These are phyloP conservation scores for Drepana arcuata DNA, from an alignment of 1,140 invertebrate genomes.

Conservation along the genomic window DNA sequence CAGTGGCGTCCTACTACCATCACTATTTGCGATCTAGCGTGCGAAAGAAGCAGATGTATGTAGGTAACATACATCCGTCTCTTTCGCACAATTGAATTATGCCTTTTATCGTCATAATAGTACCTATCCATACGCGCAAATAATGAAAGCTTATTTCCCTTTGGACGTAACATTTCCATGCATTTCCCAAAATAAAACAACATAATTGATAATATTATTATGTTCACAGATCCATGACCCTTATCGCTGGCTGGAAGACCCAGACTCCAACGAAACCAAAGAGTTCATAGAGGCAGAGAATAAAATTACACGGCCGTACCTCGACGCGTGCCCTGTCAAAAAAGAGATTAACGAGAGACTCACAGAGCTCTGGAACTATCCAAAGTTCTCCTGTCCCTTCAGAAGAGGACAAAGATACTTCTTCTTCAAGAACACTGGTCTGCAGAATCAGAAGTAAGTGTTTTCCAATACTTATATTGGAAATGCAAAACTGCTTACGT, in stretches of 20 bases:
- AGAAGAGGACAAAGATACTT: conserved; percentile 91
- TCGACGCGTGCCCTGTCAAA: conserved; percentile 83
- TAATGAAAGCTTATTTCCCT: no score
- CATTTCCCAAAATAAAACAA: no score
- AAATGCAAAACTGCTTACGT: no score
- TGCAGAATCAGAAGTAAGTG: conserved; percentile 93
- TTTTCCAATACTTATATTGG: not conserved
- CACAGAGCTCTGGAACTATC: conserved; percentile 96
- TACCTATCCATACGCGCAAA: no score
- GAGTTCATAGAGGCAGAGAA: conserved; percentile 95
- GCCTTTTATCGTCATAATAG: no score
- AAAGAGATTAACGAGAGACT: conserved; percentile 82
- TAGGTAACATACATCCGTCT: no score
- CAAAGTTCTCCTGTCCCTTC: conserved; percentile 92
- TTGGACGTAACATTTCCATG: no score
- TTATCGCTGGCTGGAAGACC: conserved; percentile 98
- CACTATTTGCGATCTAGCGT: no score
- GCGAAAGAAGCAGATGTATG: no score
- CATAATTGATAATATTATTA: no score
- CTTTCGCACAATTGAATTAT: no score
- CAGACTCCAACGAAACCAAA: conserved; percentile 93
- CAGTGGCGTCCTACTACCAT: no score
- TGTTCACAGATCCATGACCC: conserved; percentile 85
- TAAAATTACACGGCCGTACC: conserved; percentile 88
- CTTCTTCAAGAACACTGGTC: conserved; percentile 94